Evolutionary conservation across 1,140 invertebrate genomes (phyloP).

Genomic region (Pachypsylla venusta): DNA sequence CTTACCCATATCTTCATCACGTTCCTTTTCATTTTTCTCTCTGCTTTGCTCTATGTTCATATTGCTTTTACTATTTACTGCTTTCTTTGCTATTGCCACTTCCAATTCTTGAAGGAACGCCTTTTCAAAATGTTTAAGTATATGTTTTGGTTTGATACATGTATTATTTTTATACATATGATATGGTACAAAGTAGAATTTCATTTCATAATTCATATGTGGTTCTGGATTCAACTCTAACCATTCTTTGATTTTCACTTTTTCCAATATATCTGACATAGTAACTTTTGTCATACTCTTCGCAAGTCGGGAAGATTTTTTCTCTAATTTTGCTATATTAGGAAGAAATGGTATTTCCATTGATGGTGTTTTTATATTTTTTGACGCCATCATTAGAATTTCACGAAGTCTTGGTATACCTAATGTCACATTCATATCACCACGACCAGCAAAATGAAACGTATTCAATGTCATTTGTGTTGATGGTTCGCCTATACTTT

Average conservation of each 20-base stretch:
- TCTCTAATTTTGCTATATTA: slow-evolving; percentile 30
- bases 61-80: slow-evolving; percentile 10
- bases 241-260: slow-evolving; percentile 47
- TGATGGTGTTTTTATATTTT: slow-evolving; percentile 79
- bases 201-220: slow-evolving; percentile 30
- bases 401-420: slow-evolving; percentile 93
- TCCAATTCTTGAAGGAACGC: slow-evolving; percentile 37
- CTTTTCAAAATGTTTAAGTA: slow-evolving; percentile 50
- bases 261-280: slow-evolving; percentile 60
- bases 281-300: slow-evolving; percentile 58
- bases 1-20: slow-evolving; percentile 14
- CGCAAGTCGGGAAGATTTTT: slow-evolving; percentile 48
- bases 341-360: slow-evolving; percentile 77
- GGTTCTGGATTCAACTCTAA: slow-evolving; percentile 39
- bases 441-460: slow-evolving; percentile 97
- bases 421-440: slow-evolving; percentile 99
- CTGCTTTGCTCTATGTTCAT: slow-evolving; percentile 16
- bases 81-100: slow-evolving; percentile 27
- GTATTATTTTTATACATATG: slow-evolving; percentile 54
- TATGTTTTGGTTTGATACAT: slow-evolving; percentile 45
- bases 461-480: slow-evolving; percentile 99
- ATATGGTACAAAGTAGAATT: slow-evolving; percentile 55
- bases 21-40: slow-evolving; percentile 23
- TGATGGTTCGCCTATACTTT: slow-evolving; percentile 94
- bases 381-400: slow-evolving; percentile 90